A percentile compares a stretch with the other conserved stretches of the same genome.
Evolutionary conservation across 2,113 vertebrate genomes (phyloP).

Genomic region (Edolisoma coerulescens): DNA sequence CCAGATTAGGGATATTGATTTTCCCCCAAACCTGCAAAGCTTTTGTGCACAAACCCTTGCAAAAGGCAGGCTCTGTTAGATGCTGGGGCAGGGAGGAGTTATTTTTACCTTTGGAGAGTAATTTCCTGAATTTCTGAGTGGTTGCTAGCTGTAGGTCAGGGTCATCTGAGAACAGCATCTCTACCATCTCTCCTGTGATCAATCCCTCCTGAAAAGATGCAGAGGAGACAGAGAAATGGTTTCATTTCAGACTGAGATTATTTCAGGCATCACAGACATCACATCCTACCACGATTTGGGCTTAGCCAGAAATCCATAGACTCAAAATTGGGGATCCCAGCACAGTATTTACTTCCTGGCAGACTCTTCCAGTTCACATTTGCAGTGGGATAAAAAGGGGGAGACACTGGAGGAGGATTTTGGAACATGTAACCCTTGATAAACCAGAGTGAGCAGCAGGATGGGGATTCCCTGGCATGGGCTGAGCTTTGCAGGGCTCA

Average conservation of each 20-base stretch:
- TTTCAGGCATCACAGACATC: neutral
- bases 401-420: neutral
- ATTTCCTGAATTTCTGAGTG: constrained; percentile 96
- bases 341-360: neutral
- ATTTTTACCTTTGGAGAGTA: constrained; percentile 93
- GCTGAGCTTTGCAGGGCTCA: neutral
- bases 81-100: neutral
- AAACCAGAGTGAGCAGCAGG: neutral
- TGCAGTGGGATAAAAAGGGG: neutral
- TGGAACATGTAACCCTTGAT: neutral
- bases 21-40: neutral
- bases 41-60: neutral
- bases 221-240: neutral
- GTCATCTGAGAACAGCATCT: constrained; percentile 97
- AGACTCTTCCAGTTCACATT: neutral
- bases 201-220: constrained; percentile 84
- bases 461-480: neutral
- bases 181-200: constrained; percentile 96
- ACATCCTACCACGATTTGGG: neutral
- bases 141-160: constrained; percentile 91
- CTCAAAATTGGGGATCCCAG: neutral
- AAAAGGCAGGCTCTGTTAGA: neutral
- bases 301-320: neutral
- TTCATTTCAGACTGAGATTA: neutral
- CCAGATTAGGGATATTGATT: neutral